Base-by-base conservation (phyloP, 2,888 invertebrate genomes). In the Fragum whitleyi region DNA sequence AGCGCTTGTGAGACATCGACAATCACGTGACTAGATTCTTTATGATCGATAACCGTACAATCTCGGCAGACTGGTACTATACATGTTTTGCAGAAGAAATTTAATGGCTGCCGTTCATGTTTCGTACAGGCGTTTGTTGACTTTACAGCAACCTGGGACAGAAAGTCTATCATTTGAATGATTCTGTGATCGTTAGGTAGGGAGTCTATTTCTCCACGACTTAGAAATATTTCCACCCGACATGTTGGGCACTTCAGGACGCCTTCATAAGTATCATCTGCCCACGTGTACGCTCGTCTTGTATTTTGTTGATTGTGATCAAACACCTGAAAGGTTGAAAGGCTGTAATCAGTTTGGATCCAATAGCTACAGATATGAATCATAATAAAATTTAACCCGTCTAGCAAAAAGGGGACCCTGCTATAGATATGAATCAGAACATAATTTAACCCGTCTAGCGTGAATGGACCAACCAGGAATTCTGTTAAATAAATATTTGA, bases 161-260 rank as follows among this genome's bases (percentile, higher is more conserved):
- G 65, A 70, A 92, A 92, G 83, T 92, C 92, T 85, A 91, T 91
- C 92, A 92, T 91, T 76, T 92, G 92, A 28, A 92, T 90, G 2
- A 92, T 90, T n/a, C 92, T 79, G 76, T 92, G 92, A 74, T 92
- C 92, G 51, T 89, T 91, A 5, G 92, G 92, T 6, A 92, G 78
- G 21, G 90, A 87, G 21, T 85, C 84, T 32, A 92, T 90, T 74
- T 91, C 90, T 36, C 79, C 86, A 42, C 90, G 80, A 73, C 90
- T 89, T 16, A 91, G 79, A 71, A 89, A 90, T n/a, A 91, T 92
- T 78, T 92, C 91, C 32, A 91, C 90, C 2, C 92, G 84, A 68
- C 91, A 92, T n/a, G 90, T 89, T 9, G 92, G 92, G 69, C 92
- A 92, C 77, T 92, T 92, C 14, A 92, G 86, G 9, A 89, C 86